Percentiles rank a stretch among this genome's conserved stretches.
These are phyloP conservation scores for Meandrusa payeni DNA, from an alignment of 2,888 invertebrate genomes.

Conservation along the genomic window DNA sequence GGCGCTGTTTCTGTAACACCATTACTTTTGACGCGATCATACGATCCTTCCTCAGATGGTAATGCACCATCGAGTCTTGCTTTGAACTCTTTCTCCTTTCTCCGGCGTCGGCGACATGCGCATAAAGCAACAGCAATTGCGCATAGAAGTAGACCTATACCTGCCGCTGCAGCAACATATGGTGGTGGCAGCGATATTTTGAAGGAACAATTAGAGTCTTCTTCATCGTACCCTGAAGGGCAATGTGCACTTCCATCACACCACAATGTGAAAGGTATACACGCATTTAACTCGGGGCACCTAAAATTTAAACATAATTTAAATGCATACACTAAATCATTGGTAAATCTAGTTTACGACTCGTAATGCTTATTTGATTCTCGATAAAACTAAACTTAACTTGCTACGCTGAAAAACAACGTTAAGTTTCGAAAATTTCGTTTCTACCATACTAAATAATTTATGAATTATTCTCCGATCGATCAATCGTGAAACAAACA, in stretches of 20 bases:
- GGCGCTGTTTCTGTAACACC: conserved; percentile 65
- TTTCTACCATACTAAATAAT: no score
- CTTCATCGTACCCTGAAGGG: conserved; percentile 91
- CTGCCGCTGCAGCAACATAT: conserved; percentile 84
- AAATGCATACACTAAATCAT: no score
- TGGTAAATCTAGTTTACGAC: no score
- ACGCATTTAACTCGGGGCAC: conserved; percentile 90
- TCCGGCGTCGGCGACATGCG: conserved; percentile 81
- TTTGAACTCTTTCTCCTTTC: conserved; percentile 82
- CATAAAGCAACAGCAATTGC: conserved; percentile 81
- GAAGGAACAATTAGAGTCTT: conserved; percentile 87
- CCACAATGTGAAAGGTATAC: conserved; percentile 89
- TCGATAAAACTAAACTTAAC: no score
- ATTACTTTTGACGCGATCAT: conserved; percentile 79
- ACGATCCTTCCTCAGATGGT: conserved; percentile 81
- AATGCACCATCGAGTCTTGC: conserved; percentile 80
- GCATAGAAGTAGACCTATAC: conserved; percentile 81
- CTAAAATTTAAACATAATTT: conserved; percentile 56
- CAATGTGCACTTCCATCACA: conserved; percentile 90
- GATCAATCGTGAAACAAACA: no score
- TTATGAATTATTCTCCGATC: no score
- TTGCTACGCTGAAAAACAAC: no score
- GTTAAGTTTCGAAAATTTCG: no score
- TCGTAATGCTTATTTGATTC: no score
- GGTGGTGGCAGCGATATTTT: conserved; percentile 84